A percentile compares a stretch with the other conserved stretches of the same genome.
Conservation (phyloP, 2,888 invertebrate genomes). For the Prenolepis imparis region DNA sequence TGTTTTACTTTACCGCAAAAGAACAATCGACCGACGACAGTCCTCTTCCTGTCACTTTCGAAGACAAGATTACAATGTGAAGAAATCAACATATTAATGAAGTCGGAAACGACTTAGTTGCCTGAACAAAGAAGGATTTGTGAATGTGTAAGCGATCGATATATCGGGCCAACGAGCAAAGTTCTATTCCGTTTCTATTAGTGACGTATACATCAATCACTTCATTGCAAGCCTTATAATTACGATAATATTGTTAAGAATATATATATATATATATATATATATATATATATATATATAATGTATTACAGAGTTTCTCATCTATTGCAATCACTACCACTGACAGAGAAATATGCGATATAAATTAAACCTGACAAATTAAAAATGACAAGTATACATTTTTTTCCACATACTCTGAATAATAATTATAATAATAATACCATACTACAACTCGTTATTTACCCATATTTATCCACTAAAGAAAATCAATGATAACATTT, state of each 20-base stretch:
- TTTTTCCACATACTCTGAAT: background rate
- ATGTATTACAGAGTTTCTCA: background rate
- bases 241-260: no score
- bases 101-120: background rate
- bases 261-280: no score
- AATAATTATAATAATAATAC: constrained; percentile 16
- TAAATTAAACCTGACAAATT: background rate
- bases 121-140: constrained; percentile 19
- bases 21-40: constrained; percentile 20
- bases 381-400: background rate
- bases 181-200: constrained; percentile 8
- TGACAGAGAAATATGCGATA: background rate
- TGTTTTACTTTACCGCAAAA: constrained; percentile 11
- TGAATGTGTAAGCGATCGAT: constrained; percentile 12
- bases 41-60: background rate
- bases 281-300: no score
- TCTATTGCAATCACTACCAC: background rate
- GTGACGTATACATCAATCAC: background rate
- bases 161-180: constrained; percentile 12
- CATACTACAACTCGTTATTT: background rate
- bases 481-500: background rate
- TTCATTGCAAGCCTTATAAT: background rate
- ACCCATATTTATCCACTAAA: background rate
- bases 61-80: background rate
- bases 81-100: constrained; percentile 39